Base-by-base conservation (phyloP, 2,888 invertebrate genomes). In the Dynastes hyllus region DNA sequence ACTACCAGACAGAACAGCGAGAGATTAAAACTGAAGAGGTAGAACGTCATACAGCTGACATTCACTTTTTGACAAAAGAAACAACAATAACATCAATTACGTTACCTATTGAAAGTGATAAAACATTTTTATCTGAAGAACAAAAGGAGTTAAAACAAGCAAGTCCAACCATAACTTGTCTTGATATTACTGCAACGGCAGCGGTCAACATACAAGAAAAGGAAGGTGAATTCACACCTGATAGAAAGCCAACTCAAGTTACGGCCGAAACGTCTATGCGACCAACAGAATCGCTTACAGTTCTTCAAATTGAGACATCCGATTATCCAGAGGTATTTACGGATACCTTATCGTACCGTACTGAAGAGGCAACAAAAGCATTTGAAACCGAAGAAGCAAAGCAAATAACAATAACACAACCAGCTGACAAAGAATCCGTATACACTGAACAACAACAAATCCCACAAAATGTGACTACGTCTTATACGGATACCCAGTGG, bases 161-260 rank as follows among this genome's bases (percentile, higher is more conserved):
- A 8, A 88, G 89, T 53, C 84, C 91, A 11, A 87, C 89, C 13
- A 88, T 94, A 82, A 89, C 90, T 67, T 89, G 91, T 69, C 87
- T 94, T 76, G 92, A 93, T 86, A 89, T 91, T 63, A 92, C 92
- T 82, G 92, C 92, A 84, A 85, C 91, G 40, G 90, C 91, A 6
- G 90, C 92, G 83, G 90, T 93, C 0, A 86, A 92, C n/a, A 85
- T 93, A 8, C 93, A 94, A 88, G 95, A 95, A 89, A 91, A 92
- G 61, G 94, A 94, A 90, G 90, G 90, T 66, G 89, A 91, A 66
- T 91, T 94, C 37, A 83, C 88, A 13, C 85, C 90, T 16, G 90
- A 90, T 78, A 90, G 90, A 69, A 90, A 91, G 76, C 92, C 92
- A 80, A 88, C 89, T 16, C 85, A 87, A 78, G 91, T 89, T 29